Conservation (phyloP, 2,888 invertebrate genomes). For the Coleophora flavipennella region DNA sequence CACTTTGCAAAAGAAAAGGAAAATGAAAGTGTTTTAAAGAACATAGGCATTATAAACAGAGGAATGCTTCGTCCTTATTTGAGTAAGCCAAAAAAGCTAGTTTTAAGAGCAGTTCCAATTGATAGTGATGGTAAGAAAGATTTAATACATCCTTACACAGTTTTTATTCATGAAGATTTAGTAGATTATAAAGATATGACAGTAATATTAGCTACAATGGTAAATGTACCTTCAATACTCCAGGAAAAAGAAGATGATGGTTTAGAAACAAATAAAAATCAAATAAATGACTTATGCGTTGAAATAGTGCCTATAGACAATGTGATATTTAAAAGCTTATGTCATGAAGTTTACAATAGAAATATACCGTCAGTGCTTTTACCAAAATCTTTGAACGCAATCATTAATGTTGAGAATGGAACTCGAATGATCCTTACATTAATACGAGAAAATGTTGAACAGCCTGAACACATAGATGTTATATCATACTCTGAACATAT, state of each 20-base stretch:
- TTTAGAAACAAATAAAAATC: conserved; percentile 27
- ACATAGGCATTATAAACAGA: conserved; percentile 49
- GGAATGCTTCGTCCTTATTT: conserved; percentile 46
- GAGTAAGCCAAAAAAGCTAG: conserved; percentile 36
- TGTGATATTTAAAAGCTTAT: conserved; percentile 51
- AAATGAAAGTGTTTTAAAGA: conserved; percentile 35
- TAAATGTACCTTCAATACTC: conserved; percentile 42
- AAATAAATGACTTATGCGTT: conserved; percentile 51
- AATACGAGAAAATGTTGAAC: conserved; percentile 40
- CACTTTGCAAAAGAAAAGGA: conserved; percentile 25
- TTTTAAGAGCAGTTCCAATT: conserved; percentile 51
- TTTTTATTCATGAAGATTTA: conserved; percentile 58
- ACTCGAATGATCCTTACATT: conserved; percentile 67
- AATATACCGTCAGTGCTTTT: conserved; percentile 66
- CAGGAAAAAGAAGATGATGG: conserved; percentile 32
- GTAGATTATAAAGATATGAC: conserved; percentile 40
- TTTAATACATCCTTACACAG: conserved; percentile 58
- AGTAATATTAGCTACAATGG: conserved; percentile 50
- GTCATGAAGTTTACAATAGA: conserved; percentile 50
- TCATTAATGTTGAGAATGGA: conserved; percentile 70
- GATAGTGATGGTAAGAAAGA: conserved; percentile 61
- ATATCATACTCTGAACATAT: conserved; percentile 48
- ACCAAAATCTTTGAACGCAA: conserved; percentile 64
- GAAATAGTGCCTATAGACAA: conserved; percentile 55
- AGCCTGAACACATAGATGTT: conserved; percentile 65